A percentile compares a stretch with the other conserved stretches of the same genome.
These are phyloP conservation scores for Mustelus asterias DNA, from an alignment of 2,113 vertebrate genomes.

Conservation along the genomic window DNA sequence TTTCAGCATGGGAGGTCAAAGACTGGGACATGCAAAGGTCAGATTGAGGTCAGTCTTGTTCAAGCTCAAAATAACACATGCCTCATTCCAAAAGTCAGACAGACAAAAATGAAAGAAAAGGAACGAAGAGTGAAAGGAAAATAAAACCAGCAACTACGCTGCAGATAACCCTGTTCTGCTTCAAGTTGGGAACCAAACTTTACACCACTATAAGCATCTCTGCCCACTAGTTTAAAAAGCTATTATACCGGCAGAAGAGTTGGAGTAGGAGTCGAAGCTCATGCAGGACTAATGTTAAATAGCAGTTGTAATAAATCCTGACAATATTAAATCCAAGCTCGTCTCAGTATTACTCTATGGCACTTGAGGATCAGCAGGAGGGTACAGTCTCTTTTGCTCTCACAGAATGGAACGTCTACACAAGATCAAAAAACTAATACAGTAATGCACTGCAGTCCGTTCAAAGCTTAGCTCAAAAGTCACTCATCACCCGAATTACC, in stretches of 20 bases:
- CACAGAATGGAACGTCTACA: too few species aligned
- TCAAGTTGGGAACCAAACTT: slow-evolving; percentile 43
- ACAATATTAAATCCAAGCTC: neutral
- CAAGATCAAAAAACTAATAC: neutral
- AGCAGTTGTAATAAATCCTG: slow-evolving; percentile 24
- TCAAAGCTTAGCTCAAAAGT: neutral
- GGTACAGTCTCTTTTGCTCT: neutral
- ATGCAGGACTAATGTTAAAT: slow-evolving; percentile 50
- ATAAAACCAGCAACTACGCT: slow-evolving; percentile 33
- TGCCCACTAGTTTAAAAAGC: slow-evolving; percentile 44
- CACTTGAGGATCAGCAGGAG: neutral
- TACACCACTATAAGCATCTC: slow-evolving; percentile 47
- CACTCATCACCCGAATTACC: neutral
- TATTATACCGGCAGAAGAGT: slow-evolving; percentile 40
- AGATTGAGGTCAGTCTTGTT: slow-evolving; percentile 47
- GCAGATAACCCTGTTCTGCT: slow-evolving; percentile 40
- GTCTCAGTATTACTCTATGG: neutral
- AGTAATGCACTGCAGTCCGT: neutral
- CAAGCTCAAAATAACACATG: slow-evolving; percentile 50
- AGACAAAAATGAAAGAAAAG: slow-evolving; percentile 43
- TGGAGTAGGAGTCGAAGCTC: slow-evolving; percentile 52
- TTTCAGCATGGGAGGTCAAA: neutral
- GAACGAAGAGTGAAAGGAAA: slow-evolving; percentile 33
- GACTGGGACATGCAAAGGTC: slow-evolving; percentile 42
- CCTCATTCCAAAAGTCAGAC: slow-evolving; percentile 59